Conservation (phyloP, 1,140 invertebrate genomes). For the Meloidogyne hapla region DNA sequence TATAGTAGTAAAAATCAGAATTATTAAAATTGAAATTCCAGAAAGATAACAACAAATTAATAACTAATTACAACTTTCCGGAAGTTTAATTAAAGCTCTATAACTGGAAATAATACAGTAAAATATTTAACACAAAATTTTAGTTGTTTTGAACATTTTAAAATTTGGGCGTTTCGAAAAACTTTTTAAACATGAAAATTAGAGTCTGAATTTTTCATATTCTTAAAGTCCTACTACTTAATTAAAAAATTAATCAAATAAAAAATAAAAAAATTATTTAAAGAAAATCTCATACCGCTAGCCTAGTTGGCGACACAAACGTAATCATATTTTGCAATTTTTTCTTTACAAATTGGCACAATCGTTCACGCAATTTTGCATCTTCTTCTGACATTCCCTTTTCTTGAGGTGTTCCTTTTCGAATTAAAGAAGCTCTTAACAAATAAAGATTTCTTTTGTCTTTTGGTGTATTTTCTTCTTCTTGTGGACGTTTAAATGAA, state of each 20-base stretch:
- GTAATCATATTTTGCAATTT: constrained; percentile 56
- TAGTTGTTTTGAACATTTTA: too few relatives aligned
- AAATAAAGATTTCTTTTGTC: constrained; percentile 54
- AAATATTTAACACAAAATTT: too few relatives aligned
- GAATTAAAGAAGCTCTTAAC: constrained; percentile 46
- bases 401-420: constrained; percentile 49
- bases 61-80: not conserved
- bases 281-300: constrained; percentile 34
- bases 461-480: constrained; percentile 41
- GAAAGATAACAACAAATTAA: too few relatives aligned
- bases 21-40: too few relatives aligned
- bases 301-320: constrained; percentile 53
- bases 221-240: too few relatives aligned
- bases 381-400: constrained; percentile 53
- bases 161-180: too few relatives aligned
- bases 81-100: too few relatives aligned
- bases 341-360: constrained; percentile 37
- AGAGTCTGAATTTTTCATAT: too few relatives aligned
- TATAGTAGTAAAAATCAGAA: too few relatives aligned
- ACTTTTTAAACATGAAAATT: not conserved
- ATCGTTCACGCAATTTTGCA: constrained; percentile 39
- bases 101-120: too few relatives aligned
- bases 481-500: constrained; percentile 29
- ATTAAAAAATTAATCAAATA: too few relatives aligned
- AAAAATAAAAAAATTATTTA: too few relatives aligned